phyloP scores from a whole-genome alignment of 2,113 vertebrate species.

The Toxotes chatareus region DNA sequence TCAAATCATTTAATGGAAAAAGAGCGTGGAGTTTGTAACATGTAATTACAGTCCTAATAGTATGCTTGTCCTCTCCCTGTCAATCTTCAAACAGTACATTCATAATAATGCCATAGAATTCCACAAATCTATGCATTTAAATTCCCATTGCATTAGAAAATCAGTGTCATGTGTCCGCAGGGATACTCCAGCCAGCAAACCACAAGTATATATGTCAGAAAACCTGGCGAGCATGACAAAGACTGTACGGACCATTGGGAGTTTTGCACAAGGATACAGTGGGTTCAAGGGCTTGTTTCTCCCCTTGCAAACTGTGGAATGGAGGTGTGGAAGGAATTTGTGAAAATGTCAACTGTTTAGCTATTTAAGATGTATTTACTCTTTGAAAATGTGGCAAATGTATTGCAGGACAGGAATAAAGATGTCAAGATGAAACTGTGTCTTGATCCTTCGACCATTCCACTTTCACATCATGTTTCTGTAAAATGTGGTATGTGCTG shows the following conservation, averaged over 20 bases:
- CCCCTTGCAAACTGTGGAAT: slow-evolving; percentile 69
- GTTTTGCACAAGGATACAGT: slow-evolving; percentile 70
- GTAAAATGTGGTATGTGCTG: slow-evolving; percentile 49
- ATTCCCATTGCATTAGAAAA: slow-evolving; percentile 54
- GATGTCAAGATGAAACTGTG: slow-evolving; percentile 70
- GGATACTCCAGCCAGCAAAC: slow-evolving; percentile 59
- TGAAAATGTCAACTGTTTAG: slow-evolving; percentile 79
- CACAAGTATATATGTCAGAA: slow-evolving; percentile 59
- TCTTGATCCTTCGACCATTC: background rate
- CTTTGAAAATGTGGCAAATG: slow-evolving; percentile 79
- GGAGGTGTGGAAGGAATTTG: slow-evolving; percentile 68
- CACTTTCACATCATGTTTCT: background rate
- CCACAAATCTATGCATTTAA: slow-evolving; percentile 70
- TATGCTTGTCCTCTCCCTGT: slow-evolving; percentile 41
- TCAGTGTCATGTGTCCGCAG: slow-evolving; percentile 55
- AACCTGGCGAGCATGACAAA: slow-evolving; percentile 62
- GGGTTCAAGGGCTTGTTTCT: slow-evolving; percentile 71
- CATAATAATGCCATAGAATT: slow-evolving; percentile 47
- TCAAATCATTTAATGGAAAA: slow-evolving; percentile 42
- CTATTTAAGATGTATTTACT: slow-evolving; percentile 84
- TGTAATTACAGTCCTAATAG: slow-evolving; percentile 54
- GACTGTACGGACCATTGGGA: slow-evolving; percentile 61
- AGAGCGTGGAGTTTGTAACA: slow-evolving; percentile 39
- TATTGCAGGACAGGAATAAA: slow-evolving; percentile 82
- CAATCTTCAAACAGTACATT: slow-evolving; percentile 41